Base-by-base conservation (phyloP, 2,113 vertebrate genomes). In the Pollachius pollachius region DNA sequence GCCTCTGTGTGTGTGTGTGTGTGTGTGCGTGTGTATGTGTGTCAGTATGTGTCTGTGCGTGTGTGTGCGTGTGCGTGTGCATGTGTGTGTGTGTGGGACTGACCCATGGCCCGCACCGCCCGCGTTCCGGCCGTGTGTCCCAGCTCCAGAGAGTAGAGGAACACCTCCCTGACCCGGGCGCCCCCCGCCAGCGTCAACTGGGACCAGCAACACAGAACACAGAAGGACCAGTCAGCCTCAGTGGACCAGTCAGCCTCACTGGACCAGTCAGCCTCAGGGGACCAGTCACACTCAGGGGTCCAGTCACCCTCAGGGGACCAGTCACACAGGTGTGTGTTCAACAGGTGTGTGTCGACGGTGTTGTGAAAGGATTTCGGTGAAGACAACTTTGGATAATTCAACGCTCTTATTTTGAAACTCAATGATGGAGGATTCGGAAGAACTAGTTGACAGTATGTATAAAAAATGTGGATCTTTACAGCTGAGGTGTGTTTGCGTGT, bases 31-130 rank as follows among this genome's bases (percentile, higher is more conserved):
- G 4, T 72, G 41, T 19, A 3, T 16, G 56, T 18, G 15, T 58
- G 11, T 30, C 1, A 0, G 30, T 9, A 2, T 48, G 41, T 13
- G 2, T 19, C 70, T 17, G 79, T 65, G 70, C 66, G 52, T 59
- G 1, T 21, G 2, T 12, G 1, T 18, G 19, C 23, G 4, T 21
- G 58, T 60, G 19, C 23, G 58, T 25, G 11, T 62, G 23, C 27
- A 12, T 62, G 60, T 62, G 60, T 62, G 21, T 62, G 0, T 25
- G 21, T 16, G 11, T 62, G 19, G 4, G 65, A 80, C 92, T 81
- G 77, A 97, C 97, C 96, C 75, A 96, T 96, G 0, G 96, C 96
- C 70, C 93, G 97, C 67, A 99, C 95, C 65, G 95, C 97, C 37
- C 97, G 90, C 0, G 92, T 93, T 72, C 94, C 93, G 0, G 97